These are phyloP conservation scores for Aphodius granarius DNA, from an alignment of 2,888 invertebrate genomes.

Conservation along the genomic window DNA sequence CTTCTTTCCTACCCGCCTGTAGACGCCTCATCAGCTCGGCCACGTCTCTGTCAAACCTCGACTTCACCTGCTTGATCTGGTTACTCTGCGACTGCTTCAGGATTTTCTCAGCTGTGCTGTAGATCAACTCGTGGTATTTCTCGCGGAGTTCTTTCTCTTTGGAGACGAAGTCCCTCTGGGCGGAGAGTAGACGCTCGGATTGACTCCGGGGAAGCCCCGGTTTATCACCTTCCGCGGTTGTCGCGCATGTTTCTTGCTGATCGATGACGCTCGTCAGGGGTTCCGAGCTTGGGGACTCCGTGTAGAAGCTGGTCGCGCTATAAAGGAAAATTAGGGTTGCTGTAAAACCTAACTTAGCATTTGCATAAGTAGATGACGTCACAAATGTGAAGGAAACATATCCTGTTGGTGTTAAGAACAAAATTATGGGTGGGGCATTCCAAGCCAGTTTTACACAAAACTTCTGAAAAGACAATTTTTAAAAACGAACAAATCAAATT, in stretches of 20 bases:
- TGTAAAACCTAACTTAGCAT: not conserved
- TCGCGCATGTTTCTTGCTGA: conserved; percentile 52
- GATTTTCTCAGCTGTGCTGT: conserved; percentile 76
- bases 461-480: no score
- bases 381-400: no score
- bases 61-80: conserved; percentile 77
- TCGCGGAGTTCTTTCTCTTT: conserved; percentile 78
- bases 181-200: conserved; percentile 64
- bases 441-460: no score
- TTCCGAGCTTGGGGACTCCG: conserved; percentile 52
- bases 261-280: conserved; percentile 50
- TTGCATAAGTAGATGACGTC: no score
- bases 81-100: conserved; percentile 76
- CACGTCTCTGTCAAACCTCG: conserved; percentile 70
- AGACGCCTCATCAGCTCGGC: conserved; percentile 77
- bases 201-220: conserved; percentile 62
- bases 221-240: conserved; percentile 53
- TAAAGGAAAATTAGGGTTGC: conserved; percentile 25
- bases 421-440: no score
- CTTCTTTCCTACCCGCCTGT: conserved; percentile 81
- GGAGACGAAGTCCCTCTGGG: conserved; percentile 68
- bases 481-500: no score
- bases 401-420: no score
- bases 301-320: conserved; percentile 51
- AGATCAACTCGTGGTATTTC: conserved; percentile 82